A percentile compares a stretch with the other conserved stretches of the same genome.
Evolutionary conservation across 1,140 invertebrate species (phyloP).

Genomic region (Pseudomyrmex concolor): DNA sequence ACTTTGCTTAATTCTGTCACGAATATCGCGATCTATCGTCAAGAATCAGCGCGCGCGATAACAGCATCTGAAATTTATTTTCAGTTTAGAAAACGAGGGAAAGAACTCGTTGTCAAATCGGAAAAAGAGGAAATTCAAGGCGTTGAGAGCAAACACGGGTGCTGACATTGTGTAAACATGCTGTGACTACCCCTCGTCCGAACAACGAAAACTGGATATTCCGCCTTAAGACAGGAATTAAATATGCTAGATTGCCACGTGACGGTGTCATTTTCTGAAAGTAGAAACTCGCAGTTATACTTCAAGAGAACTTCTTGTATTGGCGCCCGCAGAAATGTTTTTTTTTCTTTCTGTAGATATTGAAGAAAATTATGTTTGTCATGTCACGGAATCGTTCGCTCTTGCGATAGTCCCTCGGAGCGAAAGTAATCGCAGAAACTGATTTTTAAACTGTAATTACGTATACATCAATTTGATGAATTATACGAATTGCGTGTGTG

Average conservation of each 20-base stretch:
- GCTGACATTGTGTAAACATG: constrained; percentile 76
- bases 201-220: constrained; percentile 68
- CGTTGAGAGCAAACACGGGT: constrained; percentile 73
- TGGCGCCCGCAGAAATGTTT: not conserved
- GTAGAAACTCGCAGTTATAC: constrained; percentile 13
- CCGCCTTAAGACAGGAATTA: constrained; percentile 63
- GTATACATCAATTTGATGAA: no score
- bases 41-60: constrained; percentile 59
- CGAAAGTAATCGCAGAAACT: not conserved
- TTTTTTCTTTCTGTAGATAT: not conserved
- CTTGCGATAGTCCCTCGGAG: not conserved
- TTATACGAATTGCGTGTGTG: no score
- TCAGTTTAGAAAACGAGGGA: constrained; percentile 32
- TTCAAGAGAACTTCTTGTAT: not conserved
- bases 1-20: constrained; percentile 18
- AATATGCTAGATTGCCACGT: constrained; percentile 42
- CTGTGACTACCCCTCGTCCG: constrained; percentile 71
- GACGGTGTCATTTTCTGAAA: constrained; percentile 37
- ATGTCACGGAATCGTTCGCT: constrained; percentile 1
- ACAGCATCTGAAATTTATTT: constrained; percentile 69
- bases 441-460: not conserved
- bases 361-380: constrained; percentile 31
- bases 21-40: constrained; percentile 31
- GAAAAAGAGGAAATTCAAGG: constrained; percentile 65
- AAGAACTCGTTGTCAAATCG: constrained; percentile 7